Conservation (phyloP, 2,888 invertebrate species). For the Exephanes ischioxanthus region DNA sequence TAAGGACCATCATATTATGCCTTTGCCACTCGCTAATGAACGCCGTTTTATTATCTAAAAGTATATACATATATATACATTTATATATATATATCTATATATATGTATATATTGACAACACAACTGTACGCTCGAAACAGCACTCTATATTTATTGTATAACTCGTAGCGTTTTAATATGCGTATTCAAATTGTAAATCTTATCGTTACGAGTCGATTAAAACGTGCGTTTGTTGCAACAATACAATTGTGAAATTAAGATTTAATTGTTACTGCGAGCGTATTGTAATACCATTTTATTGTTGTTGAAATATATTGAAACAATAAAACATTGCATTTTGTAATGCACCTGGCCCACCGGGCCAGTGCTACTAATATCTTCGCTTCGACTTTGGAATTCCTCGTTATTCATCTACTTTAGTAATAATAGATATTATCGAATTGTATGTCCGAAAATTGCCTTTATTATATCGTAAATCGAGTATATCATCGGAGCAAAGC, state of each 20-base stretch:
- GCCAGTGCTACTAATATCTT: neutral
- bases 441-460: neutral
- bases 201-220: conserved; percentile 19
- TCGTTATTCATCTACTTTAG: neutral
- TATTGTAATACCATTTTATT: conserved; percentile 76
- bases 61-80: neutral
- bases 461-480: neutral
- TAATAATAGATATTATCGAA: neutral
- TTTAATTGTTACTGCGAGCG: conserved; percentile 75
- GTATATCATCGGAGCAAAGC: conserved; percentile 6
- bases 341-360: conserved; percentile 23
- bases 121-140: conserved; percentile 43
- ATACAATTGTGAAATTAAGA: conserved; percentile 64
- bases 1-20: conserved; percentile 67
- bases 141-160: conserved; percentile 63
- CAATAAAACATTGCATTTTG: conserved; percentile 77
- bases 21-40: conserved; percentile 71
- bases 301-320: conserved; percentile 78
- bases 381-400: neutral
- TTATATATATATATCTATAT: conserved; percentile 32
- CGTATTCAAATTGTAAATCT: conserved; percentile 33
- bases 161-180: conserved; percentile 26
- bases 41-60: conserved; percentile 70
- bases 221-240: conserved; percentile 38
- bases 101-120: conserved; percentile 58